Conservation (phyloP, 2,888 invertebrate species). For the Drosophila fulvimacula region DNA sequence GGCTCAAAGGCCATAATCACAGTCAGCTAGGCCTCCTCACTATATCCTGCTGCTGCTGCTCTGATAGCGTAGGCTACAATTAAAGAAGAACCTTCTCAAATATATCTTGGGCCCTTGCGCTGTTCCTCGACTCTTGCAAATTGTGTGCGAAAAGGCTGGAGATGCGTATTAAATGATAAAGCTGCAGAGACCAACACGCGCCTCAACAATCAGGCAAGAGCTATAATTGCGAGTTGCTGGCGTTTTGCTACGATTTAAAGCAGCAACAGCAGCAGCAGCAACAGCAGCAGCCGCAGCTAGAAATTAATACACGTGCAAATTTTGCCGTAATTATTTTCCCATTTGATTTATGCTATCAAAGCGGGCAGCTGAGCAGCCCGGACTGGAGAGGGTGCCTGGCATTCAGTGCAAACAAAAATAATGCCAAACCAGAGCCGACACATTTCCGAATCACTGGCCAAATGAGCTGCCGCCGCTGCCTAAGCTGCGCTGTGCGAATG, state of each 20-base stretch:
- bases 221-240: conserved; percentile 47
- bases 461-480: conserved; percentile 40
- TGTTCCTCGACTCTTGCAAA: conserved; percentile 19
- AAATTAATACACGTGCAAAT: conserved; percentile 79
- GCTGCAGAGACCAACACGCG: conserved; percentile 55
- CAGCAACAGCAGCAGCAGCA: conserved; percentile 25
- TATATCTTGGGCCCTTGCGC: conserved; percentile 18
- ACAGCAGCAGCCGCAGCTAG: conserved; percentile 21
- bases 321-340: conserved; percentile 80
- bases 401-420: conserved; percentile 16
- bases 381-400: neutral
- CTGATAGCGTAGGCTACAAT: conserved; percentile 64
- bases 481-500: conserved; percentile 13
- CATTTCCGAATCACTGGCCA: conserved; percentile 70
- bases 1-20: conserved; percentile 61
- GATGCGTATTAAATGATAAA: conserved; percentile 78
- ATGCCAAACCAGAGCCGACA: conserved; percentile 35
- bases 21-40: conserved; percentile 39
- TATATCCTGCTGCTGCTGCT: conserved; percentile 59
- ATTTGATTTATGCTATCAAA: conserved; percentile 80
- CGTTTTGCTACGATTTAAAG: conserved; percentile 73
- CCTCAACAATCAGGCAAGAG: conserved; percentile 42
- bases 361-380: conserved; percentile 19
- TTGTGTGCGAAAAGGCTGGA: conserved; percentile 69
- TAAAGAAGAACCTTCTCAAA: conserved; percentile 50